Conservation (phyloP, 2,113 vertebrate species). For the Pantherophis guttatus region DNA sequence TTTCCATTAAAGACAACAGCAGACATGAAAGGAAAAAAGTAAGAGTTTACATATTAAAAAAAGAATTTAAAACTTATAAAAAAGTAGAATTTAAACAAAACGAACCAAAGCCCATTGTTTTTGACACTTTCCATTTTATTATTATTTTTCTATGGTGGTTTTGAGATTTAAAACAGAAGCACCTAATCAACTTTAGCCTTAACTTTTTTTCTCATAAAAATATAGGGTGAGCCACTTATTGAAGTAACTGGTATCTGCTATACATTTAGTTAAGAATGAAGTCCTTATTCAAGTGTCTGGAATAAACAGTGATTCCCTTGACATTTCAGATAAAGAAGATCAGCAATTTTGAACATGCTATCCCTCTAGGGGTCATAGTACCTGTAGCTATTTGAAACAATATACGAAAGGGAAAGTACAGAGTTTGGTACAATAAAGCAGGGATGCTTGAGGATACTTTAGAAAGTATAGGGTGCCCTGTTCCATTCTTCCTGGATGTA, state of each 20-base stretch:
- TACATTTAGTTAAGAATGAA: neutral
- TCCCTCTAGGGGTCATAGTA: neutral
- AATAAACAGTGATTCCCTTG: neutral
- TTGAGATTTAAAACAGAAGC: neutral
- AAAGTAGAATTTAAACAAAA: neutral
- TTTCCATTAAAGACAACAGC: neutral
- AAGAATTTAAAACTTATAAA: neutral
- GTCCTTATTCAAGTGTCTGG: neutral
- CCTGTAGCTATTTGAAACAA: neutral
- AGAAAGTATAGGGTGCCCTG: neutral
- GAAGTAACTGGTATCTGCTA: constrained; percentile 6
- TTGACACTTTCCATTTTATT: neutral
- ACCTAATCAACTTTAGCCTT: constrained; percentile 15
- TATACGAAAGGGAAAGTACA: neutral
- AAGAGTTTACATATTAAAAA: neutral
- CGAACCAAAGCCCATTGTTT: neutral
- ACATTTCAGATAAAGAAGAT: neutral
- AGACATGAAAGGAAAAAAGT: neutral
- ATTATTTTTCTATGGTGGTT: neutral
- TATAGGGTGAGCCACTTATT: constrained; percentile 3
- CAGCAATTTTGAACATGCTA: neutral
- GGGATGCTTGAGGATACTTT: neutral
- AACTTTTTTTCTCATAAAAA: neutral
- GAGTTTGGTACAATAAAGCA: neutral
- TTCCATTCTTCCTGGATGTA: neutral